Evolutionary conservation across 2,797 vertebrate genomes (phyloP).

Genomic region (Siniperca scherzeri): DNA sequence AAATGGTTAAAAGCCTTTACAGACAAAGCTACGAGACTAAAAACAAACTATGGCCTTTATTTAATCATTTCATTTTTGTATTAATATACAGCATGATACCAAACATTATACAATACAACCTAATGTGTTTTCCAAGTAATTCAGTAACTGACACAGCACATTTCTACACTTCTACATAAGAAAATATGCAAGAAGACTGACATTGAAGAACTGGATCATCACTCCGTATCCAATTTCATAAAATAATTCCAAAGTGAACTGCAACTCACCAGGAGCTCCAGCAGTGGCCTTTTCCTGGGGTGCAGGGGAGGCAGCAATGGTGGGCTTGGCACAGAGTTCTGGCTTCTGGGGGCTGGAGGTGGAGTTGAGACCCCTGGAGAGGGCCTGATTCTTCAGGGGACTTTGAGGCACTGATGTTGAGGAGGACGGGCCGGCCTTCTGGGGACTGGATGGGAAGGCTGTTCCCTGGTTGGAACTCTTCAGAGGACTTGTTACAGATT

Average conservation of each 20-base stretch:
- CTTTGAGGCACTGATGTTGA: slow-evolving; percentile 62
- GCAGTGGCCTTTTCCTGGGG: slow-evolving; percentile 80
- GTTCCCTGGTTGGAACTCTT: slow-evolving; percentile 53
- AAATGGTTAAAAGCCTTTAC: neutral
- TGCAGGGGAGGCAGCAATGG: slow-evolving; percentile 43
- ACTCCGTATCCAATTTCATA: neutral
- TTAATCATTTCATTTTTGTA: neutral
- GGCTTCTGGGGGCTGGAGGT: slow-evolving; percentile 75
- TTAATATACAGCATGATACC: neutral
- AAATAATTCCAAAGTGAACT: neutral
- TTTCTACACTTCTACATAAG: neutral
- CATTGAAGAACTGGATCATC: neutral
- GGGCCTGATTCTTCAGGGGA: slow-evolving; percentile 78
- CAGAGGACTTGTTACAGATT: slow-evolving; percentile 49
- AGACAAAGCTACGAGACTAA: neutral
- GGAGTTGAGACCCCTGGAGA: slow-evolving; percentile 41
- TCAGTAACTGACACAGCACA: neutral
- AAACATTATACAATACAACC: neutral
- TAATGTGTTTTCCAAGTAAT: neutral
- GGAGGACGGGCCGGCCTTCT: slow-evolving; percentile 36
- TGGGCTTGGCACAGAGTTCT: slow-evolving; percentile 71
- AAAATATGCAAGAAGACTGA: neutral
- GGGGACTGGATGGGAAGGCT: slow-evolving; percentile 37
- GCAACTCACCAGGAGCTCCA: slow-evolving; percentile 85
- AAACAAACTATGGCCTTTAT: neutral